Evolutionary conservation across 2,888 invertebrate species (phyloP).

Genomic region (Metacarcinus magister): DNA sequence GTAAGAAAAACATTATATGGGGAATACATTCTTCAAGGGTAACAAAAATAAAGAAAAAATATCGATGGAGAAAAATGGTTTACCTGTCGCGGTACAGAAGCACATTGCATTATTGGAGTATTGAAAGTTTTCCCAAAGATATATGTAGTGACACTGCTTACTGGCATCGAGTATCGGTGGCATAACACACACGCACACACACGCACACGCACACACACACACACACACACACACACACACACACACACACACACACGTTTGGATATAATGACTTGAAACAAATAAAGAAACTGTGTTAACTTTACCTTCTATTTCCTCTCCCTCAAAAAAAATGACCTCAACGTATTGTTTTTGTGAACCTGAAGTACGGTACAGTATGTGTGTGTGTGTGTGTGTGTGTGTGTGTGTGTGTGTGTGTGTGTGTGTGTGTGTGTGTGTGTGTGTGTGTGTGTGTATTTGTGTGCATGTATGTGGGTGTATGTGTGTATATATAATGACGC

Average conservation of each 20-base stretch:
- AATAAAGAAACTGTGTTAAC: not conserved
- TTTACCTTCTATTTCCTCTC: too few species aligned
- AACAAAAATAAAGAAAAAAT: too few species aligned
- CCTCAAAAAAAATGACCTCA: too few species aligned
- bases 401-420: slow-evolving; percentile 40
- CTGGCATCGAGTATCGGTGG: not conserved
- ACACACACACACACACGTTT: not conserved
- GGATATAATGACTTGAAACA: not conserved
- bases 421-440: not conserved
- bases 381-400: slow-evolving; percentile 37
- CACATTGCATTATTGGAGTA: not conserved
- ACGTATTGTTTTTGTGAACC: too few species aligned
- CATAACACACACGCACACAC: not conserved
- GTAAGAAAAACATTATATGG: too few species aligned
- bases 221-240: slow-evolving; percentile 26
- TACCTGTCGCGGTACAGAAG: not conserved
- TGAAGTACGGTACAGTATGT: not conserved
- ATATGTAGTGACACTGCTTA: not conserved
- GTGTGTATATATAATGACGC: not conserved
- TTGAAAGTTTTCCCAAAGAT: not conserved
- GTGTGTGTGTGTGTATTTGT: too few species aligned
- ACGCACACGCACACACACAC: slow-evolving; percentile 5
- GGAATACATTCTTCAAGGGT: too few species aligned
- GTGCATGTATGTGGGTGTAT: not conserved
- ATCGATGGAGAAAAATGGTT: too few species aligned